Base-by-base conservation (phyloP, 1,140 invertebrate species). In the Drosophila bipectinata region DNA sequence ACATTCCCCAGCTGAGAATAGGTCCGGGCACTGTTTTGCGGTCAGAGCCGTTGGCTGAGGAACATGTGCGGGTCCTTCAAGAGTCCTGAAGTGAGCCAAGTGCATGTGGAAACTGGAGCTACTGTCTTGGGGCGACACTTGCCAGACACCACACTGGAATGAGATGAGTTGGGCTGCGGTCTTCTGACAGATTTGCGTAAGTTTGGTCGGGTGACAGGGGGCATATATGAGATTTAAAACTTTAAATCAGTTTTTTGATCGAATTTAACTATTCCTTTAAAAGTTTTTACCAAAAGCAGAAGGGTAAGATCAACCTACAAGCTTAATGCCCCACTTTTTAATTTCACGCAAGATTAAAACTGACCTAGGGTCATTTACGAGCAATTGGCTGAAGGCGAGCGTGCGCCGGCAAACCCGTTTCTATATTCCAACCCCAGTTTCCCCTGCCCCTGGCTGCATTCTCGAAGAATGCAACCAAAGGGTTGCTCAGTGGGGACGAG, bases 181-280 rank as follows among this genome's bases (percentile, higher is more conserved):
- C 76, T 72, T 69, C 82, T 74, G 68, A 81, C 64, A 71, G 73
- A 81, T 87, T 85, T 81, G 66, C 82, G 78, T 79, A 87, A 85
- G 82, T 82, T 78, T 75, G 61, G 18, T 3, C 41, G 51, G 49
- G 6, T 55, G 49, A 14, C 69, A 55, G 34, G 14, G 24, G 59
- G 48, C 64, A 79, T 72, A 53, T 39, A 64, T 54, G 21, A 26
- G n/a, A 14, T 49, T 32, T 37, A 28, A 54, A 18, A 9, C 18
- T 37, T 59, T 5, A n/a, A 21, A 21, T 34, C 15, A 14, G 28
- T 32, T 32, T 52, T 32, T 0, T 1, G 26, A 28, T 28, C 26
- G 26, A 28, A 28, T 28, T 32, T 14, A 4, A n/a, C 21, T 24
- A n/a, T 26, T 44, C n/a, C 15, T 26, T 5, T 26, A 26, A 26